phyloP scores from a whole-genome alignment of 35 echinoderm and acorn worm genomes.

The Apostichopus japonicus region DNA sequence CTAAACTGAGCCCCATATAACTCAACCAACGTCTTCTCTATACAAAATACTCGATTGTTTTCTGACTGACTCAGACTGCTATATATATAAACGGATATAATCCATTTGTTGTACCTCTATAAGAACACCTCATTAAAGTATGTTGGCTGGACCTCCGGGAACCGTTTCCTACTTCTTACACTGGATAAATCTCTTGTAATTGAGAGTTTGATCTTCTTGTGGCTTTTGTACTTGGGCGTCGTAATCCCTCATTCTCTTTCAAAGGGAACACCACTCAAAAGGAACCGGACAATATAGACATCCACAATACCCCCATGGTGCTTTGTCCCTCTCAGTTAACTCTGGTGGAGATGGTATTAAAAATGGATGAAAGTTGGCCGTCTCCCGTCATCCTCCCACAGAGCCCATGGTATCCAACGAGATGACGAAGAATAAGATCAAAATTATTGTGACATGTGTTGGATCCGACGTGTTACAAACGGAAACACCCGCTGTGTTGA shows the following conservation, averaged over 20 bases:
- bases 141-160: too few relatives aligned
- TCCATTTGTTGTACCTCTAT: not conserved
- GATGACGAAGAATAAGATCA: not conserved
- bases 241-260: not conserved
- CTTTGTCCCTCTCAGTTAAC: not conserved
- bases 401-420: not conserved
- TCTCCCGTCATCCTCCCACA: not conserved
- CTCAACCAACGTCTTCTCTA: not conserved
- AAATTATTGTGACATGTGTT: slow-evolving; percentile 23
- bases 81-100: not conserved
- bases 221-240: not conserved
- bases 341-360: not conserved
- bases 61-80: not conserved
- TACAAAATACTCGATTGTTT: too few relatives aligned
- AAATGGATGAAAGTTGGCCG: not conserved
- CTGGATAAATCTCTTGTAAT: slow-evolving; percentile 31
- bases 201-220: not conserved
- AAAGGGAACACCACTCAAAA: not conserved
- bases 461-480: slow-evolving; percentile 23
- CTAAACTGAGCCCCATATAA: not conserved
- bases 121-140: too few relatives aligned
- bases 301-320: not conserved
- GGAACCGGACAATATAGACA: not conserved
- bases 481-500: slow-evolving; percentile 28
- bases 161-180: too few relatives aligned